Conservation (phyloP, 2,888 invertebrate species). For the Callimorpha dominula region DNA sequence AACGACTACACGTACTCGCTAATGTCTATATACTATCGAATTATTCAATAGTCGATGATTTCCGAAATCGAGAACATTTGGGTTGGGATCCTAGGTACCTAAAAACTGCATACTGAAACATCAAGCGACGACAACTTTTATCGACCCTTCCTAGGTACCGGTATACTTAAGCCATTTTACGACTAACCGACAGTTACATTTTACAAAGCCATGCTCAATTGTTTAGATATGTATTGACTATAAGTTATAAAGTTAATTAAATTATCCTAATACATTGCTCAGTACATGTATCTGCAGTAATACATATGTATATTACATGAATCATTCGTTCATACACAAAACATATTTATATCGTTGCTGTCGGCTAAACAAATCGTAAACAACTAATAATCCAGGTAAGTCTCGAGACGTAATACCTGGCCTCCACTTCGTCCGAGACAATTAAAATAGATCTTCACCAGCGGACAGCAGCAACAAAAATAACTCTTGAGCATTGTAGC, state of each 20-base stretch:
- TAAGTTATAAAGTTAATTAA: too few relatives aligned
- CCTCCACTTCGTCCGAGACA: slow-evolving; percentile 27
- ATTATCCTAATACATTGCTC: too few relatives aligned
- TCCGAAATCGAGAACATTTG: not conserved
- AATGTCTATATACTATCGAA: not conserved
- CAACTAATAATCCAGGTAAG: slow-evolving; percentile 39
- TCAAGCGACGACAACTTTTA: too few relatives aligned
- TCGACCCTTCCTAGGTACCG: too few relatives aligned
- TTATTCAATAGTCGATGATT: not conserved
- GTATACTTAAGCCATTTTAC: too few relatives aligned
- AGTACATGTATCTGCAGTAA: too few relatives aligned
- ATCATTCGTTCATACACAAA: slow-evolving; percentile 7
- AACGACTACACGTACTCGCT: not conserved
- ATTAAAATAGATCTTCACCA: slow-evolving; percentile 46
- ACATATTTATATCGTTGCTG: slow-evolving; percentile 10
- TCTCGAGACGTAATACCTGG: slow-evolving; percentile 19
- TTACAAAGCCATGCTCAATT: too few relatives aligned
- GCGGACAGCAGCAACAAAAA: slow-evolving; percentile 26
- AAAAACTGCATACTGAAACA: too few relatives aligned
- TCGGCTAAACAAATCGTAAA: slow-evolving; percentile 24
- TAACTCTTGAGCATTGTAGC: slow-evolving; percentile 29
- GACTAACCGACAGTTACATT: too few relatives aligned
- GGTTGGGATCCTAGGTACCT: too few relatives aligned
- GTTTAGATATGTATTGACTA: too few relatives aligned
- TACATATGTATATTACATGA: not conserved